Percentiles rank a stretch among this genome's conserved stretches.
These are phyloP conservation scores for Ptilonorhynchus violaceus DNA, from an alignment of 2,113 vertebrate species.

Conservation along the genomic window DNA sequence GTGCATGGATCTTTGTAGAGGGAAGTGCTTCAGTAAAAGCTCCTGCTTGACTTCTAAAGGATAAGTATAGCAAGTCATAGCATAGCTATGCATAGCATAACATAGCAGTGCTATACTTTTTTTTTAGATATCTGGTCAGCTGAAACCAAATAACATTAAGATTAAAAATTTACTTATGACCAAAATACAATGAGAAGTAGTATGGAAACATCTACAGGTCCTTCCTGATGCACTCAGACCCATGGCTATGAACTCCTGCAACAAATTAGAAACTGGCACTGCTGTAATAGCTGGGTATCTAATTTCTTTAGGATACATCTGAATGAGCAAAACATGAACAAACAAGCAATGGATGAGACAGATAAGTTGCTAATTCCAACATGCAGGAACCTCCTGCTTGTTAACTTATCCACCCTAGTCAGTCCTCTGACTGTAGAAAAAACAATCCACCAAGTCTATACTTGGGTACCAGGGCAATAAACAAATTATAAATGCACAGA, in stretches of 20 bases:
- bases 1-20: not conserved
- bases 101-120: not conserved
- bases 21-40: not conserved
- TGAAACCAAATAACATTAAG: not conserved
- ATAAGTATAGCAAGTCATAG: not conserved
- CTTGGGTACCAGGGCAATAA: not conserved
- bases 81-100: not conserved
- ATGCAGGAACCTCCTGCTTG: not conserved
- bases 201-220: not conserved
- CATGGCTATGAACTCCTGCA: not conserved
- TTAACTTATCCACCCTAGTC: not conserved
- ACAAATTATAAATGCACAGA: constrained; percentile 6
- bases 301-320: constrained; percentile 17
- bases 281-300: not conserved
- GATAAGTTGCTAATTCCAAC: constrained; percentile 18
- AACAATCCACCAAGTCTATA: not conserved
- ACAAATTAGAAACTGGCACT: not conserved
- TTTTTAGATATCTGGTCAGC: not conserved
- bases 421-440: not conserved
- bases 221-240: not conserved
- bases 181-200: not conserved
- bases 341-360: constrained; percentile 19
- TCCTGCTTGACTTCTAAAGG: not conserved
- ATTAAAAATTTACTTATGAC: not conserved
- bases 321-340: constrained; percentile 41